Evolutionary conservation across 2,888 invertebrate genomes (phyloP), one percentile per base, ranked within the genome.

Genomic region (Villa cingulata): DNA sequence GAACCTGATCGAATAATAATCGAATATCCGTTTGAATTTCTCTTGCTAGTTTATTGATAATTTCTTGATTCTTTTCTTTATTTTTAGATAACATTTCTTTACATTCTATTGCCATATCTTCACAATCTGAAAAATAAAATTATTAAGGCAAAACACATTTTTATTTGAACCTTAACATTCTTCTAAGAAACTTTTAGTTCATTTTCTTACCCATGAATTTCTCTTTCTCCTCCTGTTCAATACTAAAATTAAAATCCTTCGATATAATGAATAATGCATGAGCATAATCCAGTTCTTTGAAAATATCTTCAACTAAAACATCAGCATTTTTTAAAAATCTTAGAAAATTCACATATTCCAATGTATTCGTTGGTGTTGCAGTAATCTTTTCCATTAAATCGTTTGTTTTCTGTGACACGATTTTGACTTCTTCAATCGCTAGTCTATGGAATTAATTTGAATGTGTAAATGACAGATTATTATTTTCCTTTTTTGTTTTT

Each of bases 211-310:
- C 68, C 64, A 69, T 65, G 51, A 66, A 69, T 40, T 64, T 64
- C 48, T 70, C 70, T 46, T 65, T 74, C 54, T 87, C 86, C 45
- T 87, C 85, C 0, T 79, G 76, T 2, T 83, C 77, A 44, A 85
- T 77, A 0, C 76, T 73, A 48, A 91, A 84, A 23, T 74, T 69
- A 62, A 80, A 90, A 60, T 86, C 82, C 49, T 87, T 86, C 70
- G 88, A 85, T 5, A 90, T 74, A 54, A 89, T 83, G 61, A 89
- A 86, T 49, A 89, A 68, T 59, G 91, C 87, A 55, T 86, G 82
- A 7, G 86, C 77, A 61, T 89, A 85, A 60, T 87, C 86, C 6
- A 88, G 70, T 29, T 80, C 75, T 41, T 75, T 71, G 60, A 89
- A 87, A 59, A 92, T 74, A 20, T 70, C 70, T 20, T 80, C 80